These are phyloP conservation scores for Pachycephala philippinensis DNA, from an alignment of 2,113 vertebrate species.

Conservation along the genomic window DNA sequence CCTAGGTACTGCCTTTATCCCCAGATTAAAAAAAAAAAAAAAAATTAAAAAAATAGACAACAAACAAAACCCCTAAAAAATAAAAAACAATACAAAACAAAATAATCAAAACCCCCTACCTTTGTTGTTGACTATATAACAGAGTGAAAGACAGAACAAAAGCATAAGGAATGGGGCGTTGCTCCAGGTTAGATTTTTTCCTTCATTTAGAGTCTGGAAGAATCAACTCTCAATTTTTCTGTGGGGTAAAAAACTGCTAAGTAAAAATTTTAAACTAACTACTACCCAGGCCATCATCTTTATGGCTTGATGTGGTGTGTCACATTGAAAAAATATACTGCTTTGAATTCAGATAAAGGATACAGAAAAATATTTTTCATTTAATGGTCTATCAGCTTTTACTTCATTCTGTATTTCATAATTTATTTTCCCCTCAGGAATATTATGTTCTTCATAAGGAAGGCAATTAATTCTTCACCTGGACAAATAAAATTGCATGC, in stretches of 20 bases:
- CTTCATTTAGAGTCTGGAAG: neutral
- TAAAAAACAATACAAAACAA: neutral
- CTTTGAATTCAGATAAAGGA: neutral
- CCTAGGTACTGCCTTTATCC: neutral
- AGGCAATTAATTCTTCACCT: neutral
- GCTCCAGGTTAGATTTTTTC: neutral
- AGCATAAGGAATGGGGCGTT: neutral
- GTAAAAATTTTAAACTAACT: neutral
- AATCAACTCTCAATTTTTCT: neutral
- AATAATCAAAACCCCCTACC: rapidly evolving
- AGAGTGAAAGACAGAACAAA: neutral
- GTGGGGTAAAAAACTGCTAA: neutral
- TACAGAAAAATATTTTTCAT: neutral
- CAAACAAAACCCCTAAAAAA: neutral
- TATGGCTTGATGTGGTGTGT: neutral
- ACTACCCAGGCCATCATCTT: neutral
- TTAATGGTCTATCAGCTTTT: neutral
- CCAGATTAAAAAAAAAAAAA: neutral
- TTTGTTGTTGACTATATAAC: neutral
- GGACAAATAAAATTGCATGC: neutral
- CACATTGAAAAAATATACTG: neutral
- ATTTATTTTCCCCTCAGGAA: neutral
- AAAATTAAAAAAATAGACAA: neutral
- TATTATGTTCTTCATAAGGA: neutral
- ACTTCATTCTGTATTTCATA: neutral